Conservation (phyloP, 2,113 vertebrate genomes). For the Phoxinus phoxinus region DNA sequence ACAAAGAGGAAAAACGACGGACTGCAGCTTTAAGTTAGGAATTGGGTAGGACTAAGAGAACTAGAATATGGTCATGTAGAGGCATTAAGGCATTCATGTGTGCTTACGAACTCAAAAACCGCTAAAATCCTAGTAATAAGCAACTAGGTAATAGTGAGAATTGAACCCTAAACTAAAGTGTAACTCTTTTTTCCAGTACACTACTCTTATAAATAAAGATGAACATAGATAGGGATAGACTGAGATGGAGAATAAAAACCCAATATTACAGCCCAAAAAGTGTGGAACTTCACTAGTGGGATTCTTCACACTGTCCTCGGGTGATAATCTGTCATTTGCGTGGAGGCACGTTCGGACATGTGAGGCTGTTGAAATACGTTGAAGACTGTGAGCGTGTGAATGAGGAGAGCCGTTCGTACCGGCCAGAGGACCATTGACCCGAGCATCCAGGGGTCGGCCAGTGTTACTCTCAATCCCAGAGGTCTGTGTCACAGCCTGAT, state of each 20-base stretch:
- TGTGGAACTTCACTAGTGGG: constrained; percentile 1
- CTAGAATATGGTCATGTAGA: too few relatives aligned
- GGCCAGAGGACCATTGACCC: constrained; percentile 62
- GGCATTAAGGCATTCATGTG: too few relatives aligned
- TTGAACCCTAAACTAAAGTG: too few relatives aligned
- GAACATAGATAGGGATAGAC: background rate
- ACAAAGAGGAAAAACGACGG: too few relatives aligned
- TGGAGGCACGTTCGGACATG: constrained; percentile 30
- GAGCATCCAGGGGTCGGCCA: constrained; percentile 67
- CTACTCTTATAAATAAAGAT: background rate
- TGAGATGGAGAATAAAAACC: background rate
- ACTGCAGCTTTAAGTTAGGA: too few relatives aligned
- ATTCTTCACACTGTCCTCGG: constrained; percentile 24
- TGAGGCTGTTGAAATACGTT: background rate
- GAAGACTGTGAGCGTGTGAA: background rate
- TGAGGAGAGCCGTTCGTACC: background rate
- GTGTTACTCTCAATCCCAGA: constrained; percentile 66
- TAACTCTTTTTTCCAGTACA: too few relatives aligned
- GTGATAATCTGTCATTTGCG: constrained; percentile 32
- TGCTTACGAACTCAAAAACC: too few relatives aligned
- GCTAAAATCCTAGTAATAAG: too few relatives aligned
- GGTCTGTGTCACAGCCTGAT: constrained; percentile 66
- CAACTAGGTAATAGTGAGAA: too few relatives aligned
- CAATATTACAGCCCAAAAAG: constrained; percentile 2
- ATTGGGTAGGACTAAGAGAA: too few relatives aligned